These are phyloP conservation scores for Momotus momota DNA, from an alignment of 2,797 vertebrate genomes.

Conservation along the genomic window DNA sequence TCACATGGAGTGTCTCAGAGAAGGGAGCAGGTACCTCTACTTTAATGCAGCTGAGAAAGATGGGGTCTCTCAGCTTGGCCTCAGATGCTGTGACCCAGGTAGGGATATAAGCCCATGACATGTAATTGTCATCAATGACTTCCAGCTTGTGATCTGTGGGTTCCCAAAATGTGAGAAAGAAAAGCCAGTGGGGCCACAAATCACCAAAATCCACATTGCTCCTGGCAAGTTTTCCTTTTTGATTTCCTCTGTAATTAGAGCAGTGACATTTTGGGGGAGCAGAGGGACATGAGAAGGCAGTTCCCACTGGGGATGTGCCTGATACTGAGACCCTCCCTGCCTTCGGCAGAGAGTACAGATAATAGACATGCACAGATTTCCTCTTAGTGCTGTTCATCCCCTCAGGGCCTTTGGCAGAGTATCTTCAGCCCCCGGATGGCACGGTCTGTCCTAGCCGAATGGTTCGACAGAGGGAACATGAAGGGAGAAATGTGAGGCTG, in stretches of 20 bases:
- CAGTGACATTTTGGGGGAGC: constrained; percentile 19
- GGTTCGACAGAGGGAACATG: neutral
- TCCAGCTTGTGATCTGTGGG: neutral
- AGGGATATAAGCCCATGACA: neutral
- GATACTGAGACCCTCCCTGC: constrained; percentile 2
- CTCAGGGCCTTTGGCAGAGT: constrained; percentile 50
- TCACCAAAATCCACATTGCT: neutral
- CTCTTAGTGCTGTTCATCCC: constrained; percentile 40
- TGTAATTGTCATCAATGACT: neutral
- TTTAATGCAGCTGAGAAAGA: neutral
- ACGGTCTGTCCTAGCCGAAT: constrained; percentile 31
- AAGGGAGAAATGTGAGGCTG: constrained; percentile 34
- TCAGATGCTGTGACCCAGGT: neutral
- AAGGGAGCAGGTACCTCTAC: neutral
- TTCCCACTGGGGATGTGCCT: neutral
- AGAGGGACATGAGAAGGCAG: constrained; percentile 23
- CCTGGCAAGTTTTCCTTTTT: neutral
- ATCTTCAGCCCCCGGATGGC: constrained; percentile 24
- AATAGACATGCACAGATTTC: constrained; percentile 63
- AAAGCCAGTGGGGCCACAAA: neutral
- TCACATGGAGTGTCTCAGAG: neutral
- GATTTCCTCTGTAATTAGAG: neutral
- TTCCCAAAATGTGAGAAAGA: neutral
- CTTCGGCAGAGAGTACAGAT: neutral
- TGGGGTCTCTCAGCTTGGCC: neutral